Base-by-base conservation (phyloP, 2,888 invertebrate genomes). In the Halictus ligatus region DNA sequence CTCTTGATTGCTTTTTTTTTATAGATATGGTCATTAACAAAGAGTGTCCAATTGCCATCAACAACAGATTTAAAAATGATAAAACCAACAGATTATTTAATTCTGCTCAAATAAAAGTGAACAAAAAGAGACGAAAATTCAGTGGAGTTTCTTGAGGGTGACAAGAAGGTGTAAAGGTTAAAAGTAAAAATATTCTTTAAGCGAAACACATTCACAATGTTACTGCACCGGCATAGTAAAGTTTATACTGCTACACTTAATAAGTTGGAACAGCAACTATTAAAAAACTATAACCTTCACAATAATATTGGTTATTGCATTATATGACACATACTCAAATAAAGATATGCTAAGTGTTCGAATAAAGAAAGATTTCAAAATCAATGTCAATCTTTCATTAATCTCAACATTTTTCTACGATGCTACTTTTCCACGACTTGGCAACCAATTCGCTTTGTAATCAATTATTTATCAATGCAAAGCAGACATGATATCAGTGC, bases 1-100 rank as follows among this genome's bases (percentile, higher is more conserved):
- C 21, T 7, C 74, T 29, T 18, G 58, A 15, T 60, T 58, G 2
- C 46, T 0, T 78, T 40, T 72, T 35, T 29, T 79, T 79, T 87
- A 69, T 58, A 94, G 94, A 84, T 94, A 94, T 85, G 94, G 94
- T 67, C 94, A 94, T 89, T 94, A 94, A 87, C 85, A 21, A 84
- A 89, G 80, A 89, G 85, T 76, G 83, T 87, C 18, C 86, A 88
- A 72, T 81, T 88, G 78, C 89, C 89, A 67, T 87, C 84, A 74
- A 87, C 83, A 80, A 88, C 89, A 50, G 88, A 92, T 4, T 69
- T 81, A 43, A 89, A 80, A 87, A 91, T 86, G 54, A 60, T 81
- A 78, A 89, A 87, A 81, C 86, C 89, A 58, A 72, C 75, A 69
- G 73, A 85, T 73, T 73, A 81, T 88, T 80, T 85, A 75, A 81